These are phyloP conservation scores for Silurus meridionalis DNA, from an alignment of 2,113 vertebrate genomes.

Conservation along the genomic window DNA sequence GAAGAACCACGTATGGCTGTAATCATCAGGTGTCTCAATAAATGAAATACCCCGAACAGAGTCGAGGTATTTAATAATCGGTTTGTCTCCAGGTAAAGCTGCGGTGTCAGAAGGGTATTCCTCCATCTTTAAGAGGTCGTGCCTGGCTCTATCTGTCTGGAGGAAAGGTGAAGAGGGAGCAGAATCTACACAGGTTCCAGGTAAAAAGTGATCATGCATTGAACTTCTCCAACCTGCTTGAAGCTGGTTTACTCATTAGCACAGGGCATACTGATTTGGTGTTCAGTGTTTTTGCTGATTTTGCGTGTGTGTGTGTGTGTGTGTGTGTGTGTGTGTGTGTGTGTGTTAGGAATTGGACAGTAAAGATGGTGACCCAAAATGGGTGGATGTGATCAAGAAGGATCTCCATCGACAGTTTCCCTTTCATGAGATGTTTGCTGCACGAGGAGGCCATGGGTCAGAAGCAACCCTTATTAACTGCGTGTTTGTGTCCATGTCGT, in stretches of 20 bases:
- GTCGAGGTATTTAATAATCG: too few species aligned
- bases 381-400: slow-evolving; percentile 92
- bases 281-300: not conserved
- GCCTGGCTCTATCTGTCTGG: slow-evolving; percentile 96
- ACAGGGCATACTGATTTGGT: not conserved
- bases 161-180: slow-evolving; percentile 88
- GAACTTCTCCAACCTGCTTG: not conserved
- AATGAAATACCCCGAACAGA: too few species aligned
- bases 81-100: slow-evolving; percentile 79
- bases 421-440: slow-evolving; percentile 98
- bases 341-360: slow-evolving; percentile 81
- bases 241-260: not conserved
- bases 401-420: slow-evolving; percentile 97
- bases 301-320: not conserved
- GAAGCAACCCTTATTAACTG: slow-evolving; percentile 32
- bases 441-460: slow-evolving; percentile 91
- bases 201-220: slow-evolving; percentile 67
- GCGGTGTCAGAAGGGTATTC: slow-evolving; percentile 97
- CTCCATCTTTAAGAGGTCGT: slow-evolving; percentile 89
- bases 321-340: not conserved
- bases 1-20: too few species aligned
- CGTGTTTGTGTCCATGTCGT: not conserved
- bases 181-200: slow-evolving; percentile 84
- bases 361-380: slow-evolving; percentile 85
- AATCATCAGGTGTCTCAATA: too few species aligned